Evolutionary conservation across 2,113 vertebrate species (phyloP).

Genomic region (Phalacrocorax brasilianus): DNA sequence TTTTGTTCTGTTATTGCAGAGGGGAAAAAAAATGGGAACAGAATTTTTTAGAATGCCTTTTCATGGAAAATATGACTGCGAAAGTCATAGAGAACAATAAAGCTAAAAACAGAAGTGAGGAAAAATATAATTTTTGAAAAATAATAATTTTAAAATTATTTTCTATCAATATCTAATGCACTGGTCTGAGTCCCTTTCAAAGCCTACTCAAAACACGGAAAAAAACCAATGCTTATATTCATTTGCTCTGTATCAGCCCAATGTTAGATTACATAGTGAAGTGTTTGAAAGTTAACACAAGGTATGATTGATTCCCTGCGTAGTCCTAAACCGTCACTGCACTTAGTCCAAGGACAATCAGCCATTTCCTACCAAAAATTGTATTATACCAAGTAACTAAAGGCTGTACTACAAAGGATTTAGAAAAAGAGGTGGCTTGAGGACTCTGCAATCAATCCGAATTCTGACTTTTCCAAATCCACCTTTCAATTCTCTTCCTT

Average conservation of each 20-base stretch:
- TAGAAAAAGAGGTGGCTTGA: background rate
- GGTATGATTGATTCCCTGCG: background rate
- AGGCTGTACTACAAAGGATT: background rate
- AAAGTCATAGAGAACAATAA: background rate
- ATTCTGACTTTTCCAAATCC: background rate
- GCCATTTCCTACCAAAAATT: background rate
- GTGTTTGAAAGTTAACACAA: background rate
- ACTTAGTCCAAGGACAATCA: background rate
- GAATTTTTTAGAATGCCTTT: background rate
- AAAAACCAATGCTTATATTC: background rate
- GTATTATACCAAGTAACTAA: background rate
- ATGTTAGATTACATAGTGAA: background rate
- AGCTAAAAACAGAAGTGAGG: background rate
- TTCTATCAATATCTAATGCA: background rate
- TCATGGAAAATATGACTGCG: background rate
- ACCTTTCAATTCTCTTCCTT: background rate
- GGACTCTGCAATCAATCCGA: background rate
- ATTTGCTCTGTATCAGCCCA: background rate
- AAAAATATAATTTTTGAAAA: background rate
- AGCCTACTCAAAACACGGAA: background rate
- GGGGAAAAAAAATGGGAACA: background rate
- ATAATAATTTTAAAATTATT: background rate
- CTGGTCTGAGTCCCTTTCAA: background rate
- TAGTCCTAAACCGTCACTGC: background rate
- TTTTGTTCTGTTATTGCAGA: background rate